phyloP scores from a whole-genome alignment of 53 echinoderm and acorn worm species.

The Crossaster papposus region DNA sequence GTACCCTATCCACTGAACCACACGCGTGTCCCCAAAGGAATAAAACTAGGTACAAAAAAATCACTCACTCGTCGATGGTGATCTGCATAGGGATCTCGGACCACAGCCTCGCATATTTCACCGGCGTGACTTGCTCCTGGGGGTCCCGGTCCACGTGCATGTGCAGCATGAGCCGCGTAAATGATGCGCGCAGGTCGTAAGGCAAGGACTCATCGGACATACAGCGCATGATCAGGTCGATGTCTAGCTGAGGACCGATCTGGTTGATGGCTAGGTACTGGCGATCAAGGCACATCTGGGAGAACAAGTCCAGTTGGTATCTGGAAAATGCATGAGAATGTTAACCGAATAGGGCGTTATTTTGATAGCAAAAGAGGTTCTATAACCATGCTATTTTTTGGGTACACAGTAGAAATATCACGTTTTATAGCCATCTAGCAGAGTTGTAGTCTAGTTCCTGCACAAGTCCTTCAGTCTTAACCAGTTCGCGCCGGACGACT shows the following conservation, averaged over 20 bases:
- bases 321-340: conserved; percentile 50
- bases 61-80: conserved; percentile 66
- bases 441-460: too few species aligned
- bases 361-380: too few species aligned
- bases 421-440: too few species aligned
- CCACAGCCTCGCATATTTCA: conserved; percentile 97
- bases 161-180: conserved; percentile 98
- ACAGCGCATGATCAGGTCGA: conserved; percentile 91
- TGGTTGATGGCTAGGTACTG: conserved; percentile 99
- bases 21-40: too few species aligned
- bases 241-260: conserved; percentile 89
- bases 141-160: conserved; percentile 99
- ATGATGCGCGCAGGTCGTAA: conserved; percentile 95
- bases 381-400: too few species aligned
- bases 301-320: conserved; percentile 97
- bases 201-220: conserved; percentile 88
- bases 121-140: conserved; percentile 95
- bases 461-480: too few species aligned
- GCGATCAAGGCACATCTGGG: conserved; percentile 97
- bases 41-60: too few species aligned
- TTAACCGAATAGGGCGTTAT: too few species aligned
- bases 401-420: too few species aligned
- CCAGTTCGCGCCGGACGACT: too few species aligned
- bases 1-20: too few species aligned
- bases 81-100: conserved; percentile 94